These are phyloP conservation scores for Hemaris fuciformis DNA, from an alignment of 2,888 invertebrate genomes.

Conservation along the genomic window DNA sequence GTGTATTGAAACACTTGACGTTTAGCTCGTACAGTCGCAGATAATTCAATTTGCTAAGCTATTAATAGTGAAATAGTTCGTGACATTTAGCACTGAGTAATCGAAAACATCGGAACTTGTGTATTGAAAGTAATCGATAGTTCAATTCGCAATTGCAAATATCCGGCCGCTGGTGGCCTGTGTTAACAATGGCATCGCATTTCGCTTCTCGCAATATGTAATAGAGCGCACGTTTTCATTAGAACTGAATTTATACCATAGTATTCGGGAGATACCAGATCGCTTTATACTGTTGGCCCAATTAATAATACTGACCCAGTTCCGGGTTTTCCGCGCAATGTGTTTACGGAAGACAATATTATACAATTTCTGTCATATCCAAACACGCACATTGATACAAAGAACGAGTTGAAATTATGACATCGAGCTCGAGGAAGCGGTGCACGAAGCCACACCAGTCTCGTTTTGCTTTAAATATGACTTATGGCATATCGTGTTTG, in stretches of 20 bases:
- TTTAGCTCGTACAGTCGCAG: not conserved
- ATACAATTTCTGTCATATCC: not conserved
- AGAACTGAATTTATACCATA: conserved; percentile 22
- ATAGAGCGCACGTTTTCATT: conserved; percentile 28
- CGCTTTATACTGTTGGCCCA: conserved; percentile 19
- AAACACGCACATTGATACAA: not conserved
- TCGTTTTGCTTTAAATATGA: not conserved
- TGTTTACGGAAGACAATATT: not conserved
- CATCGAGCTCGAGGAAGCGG: not conserved
- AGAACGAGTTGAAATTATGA: not conserved
- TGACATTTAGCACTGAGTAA: not conserved
- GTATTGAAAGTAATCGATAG: conserved; percentile 36
- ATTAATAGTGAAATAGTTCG: not conserved
- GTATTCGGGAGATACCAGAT: conserved; percentile 24
- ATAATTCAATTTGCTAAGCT: not conserved
- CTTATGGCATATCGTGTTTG: not conserved
- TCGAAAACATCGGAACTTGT: conserved; percentile 25
- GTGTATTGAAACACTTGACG: no score
- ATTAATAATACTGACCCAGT: conserved; percentile 33
- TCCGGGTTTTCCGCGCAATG: conserved; percentile 13
- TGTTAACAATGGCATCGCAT: conserved; percentile 40
- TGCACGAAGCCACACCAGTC: not conserved
- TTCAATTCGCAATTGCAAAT: conserved; percentile 48
- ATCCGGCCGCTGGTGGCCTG: conserved; percentile 39
- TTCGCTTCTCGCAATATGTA: conserved; percentile 31